Evolutionary conservation across 2,113 vertebrate species (phyloP), one percentile per base, ranked within the genome.

Genomic region (Salvelinus alpinus): DNA sequence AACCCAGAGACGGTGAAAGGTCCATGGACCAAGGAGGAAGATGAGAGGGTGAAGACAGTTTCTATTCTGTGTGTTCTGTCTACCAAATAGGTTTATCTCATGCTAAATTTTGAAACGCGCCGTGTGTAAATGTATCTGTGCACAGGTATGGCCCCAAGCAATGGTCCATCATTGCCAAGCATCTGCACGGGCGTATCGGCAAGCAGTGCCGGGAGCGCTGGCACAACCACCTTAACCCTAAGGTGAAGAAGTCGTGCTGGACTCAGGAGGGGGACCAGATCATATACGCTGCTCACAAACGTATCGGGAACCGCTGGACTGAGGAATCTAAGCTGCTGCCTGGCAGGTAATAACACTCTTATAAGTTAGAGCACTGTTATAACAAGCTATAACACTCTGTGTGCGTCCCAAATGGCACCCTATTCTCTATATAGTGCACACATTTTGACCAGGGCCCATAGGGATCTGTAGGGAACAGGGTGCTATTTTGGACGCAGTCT

Each of bases 201-300:
- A 99, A 99, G 89, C 98, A 99, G 91, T 99, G 97, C 70, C 93
- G 98, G 0, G 98, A 99, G 1, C 97, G 96, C 78, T 99, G 97
- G 98, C 96, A 97, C 76, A 99, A 99, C 90, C 97, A 99, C 88
- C 94, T 99, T 77, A 96, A 98, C 87, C 97, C 98, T 0, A 86
- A 93, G 22, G 96, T 99, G 85, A 98, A 96, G 86, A 99, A 99
- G 84, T 96, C 94, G 59, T 92, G 93, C 4, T 99, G 98, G 98
- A 98, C 97, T 0, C 91, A 92, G 57, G 96, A 97, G 73, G 98
- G 99, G 82, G 98, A 99, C 86, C 91, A 88, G 25, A 84, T 98
- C 82, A 96, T 99, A 73, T 97, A 93, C 12, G 94, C 95, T 87
- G 96, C 97, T 6, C 98, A 98, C 88, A 91, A 93, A 44, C 84